Base-by-base conservation (phyloP, 2,113 vertebrate species). In the Charina bottae region DNA sequence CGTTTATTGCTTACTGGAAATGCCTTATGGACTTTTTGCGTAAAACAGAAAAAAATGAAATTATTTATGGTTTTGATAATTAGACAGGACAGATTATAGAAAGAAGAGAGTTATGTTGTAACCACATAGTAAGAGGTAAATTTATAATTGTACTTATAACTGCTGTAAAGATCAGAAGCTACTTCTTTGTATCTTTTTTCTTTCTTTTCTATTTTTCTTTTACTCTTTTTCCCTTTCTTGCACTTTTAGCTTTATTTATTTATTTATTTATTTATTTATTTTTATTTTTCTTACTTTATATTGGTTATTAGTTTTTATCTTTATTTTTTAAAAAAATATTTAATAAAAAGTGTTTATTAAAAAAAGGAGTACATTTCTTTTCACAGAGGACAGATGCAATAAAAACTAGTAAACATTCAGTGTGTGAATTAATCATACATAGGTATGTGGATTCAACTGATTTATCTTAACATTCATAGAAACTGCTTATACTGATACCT, bases 361-460 rank as follows among this genome's bases (percentile, higher is more conserved):
- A 42, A 42, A 42, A 42, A 42, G 42, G 42, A 42, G 49, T 49
- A 42, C 12, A 83, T 83, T 59, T 60, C 37, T 42, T 84, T 84
- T 60, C 37, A 62, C 17, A 33, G 26, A 72, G 60, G 60, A 33
- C 59, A 49, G 15, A 42, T 84, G 21, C 78, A 62, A 62, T 85
- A 58, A 89, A 53, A 54, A n/a, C 46, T n/a, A 21, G 11, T 54
- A 84, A 84, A 85, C 37, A 83, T 85, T n/a, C 59, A 87, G 56
- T 91, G 37, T 72, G 59, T 68, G 49, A 68, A 62, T 62, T 84
- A 53, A 91, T 91, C 21, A 42, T 72, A 91, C 33, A 86, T 86
- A 49, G 49, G 9, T 9, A 53, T 59, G 78, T 84, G 24, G 46
- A 90, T 91, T 6, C 83, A 54, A 64, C 19, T 90, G 37, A 49